phyloP scores from a whole-genome alignment of 2,888 invertebrate genomes.

The Thereva unica region DNA sequence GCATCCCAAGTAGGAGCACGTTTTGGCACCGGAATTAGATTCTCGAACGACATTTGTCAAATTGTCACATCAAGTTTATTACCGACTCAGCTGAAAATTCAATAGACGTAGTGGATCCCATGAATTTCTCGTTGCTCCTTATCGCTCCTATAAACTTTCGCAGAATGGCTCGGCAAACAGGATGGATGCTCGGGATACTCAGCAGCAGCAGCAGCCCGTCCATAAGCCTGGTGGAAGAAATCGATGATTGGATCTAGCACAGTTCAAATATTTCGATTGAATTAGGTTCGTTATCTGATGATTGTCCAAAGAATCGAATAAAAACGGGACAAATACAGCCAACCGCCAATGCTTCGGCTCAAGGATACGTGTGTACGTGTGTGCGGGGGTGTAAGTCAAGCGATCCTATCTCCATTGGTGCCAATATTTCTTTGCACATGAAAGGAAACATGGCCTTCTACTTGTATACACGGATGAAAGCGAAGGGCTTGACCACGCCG shows the following conservation, averaged over 20 bases:
- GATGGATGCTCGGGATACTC: background rate
- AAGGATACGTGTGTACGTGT: too few species aligned
- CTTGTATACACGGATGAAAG: too few species aligned
- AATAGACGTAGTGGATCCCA: conserved; percentile 4
- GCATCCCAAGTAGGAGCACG: conserved; percentile 9
- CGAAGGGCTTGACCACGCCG: too few species aligned
- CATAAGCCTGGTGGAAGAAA: conserved; percentile 1
- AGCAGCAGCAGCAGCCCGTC: background rate
- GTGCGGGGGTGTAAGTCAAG: too few species aligned
- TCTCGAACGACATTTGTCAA: conserved; percentile 19
- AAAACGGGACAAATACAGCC: background rate
- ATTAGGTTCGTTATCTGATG: conserved; percentile 16
- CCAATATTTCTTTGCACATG: too few species aligned
- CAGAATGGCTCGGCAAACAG: background rate
- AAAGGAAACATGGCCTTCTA: too few species aligned
- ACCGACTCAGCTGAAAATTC: conserved; percentile 20
- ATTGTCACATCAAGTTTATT: conserved; percentile 25
- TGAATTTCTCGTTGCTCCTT: background rate
- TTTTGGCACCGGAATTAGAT: conserved; percentile 24
- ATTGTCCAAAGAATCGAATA: conserved; percentile 8
- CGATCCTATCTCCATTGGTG: too few species aligned
- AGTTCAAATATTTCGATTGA: conserved; percentile 9
- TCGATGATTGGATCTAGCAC: background rate
- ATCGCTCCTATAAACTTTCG: background rate
- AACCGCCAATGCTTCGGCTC: too few species aligned